Base-by-base conservation (phyloP, 1,140 invertebrate species). In the Platyscapa corneri region DNA sequence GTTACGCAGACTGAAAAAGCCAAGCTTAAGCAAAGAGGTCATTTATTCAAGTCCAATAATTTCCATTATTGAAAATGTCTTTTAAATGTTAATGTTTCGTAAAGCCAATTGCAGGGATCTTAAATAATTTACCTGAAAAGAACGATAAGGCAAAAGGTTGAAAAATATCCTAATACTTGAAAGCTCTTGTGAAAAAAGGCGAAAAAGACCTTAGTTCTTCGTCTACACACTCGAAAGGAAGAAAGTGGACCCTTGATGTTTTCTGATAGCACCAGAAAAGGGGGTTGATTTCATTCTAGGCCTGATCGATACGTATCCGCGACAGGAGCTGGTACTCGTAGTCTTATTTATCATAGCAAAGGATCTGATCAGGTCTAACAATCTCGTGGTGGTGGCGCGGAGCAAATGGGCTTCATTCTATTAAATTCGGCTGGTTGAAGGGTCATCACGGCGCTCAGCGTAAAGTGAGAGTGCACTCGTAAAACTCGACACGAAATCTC, bases 351-450 rank as follows among this genome's bases (percentile, higher is more conserved):
- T 84, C 83, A 74, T n/a, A 27, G 30, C 16, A 27, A 30, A 72
- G 60, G 32, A 83, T 83, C 72, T 53, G 72, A 72, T 83, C 82
- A 23, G 65, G 23, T 37, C 49, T 67, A 72, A 84, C 77, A 65
- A 39, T 39, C 56, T 67, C 16, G 10, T 60, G 32, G 10, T 18
- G 0, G 37, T 23, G 70, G 56, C 23, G 10, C 56, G 27, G 23
- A 27, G 56, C 56, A 60, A 60, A 60, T 60, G 56, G 30, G 39
- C 34, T 65, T 67, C 64, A 60, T 79, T 84, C 74, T 79, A 84
- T 84, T 84, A 78, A 65, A 84, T 72, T 74, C 34, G 83, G 46
- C 34, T 39, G 78, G 39, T 16, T 14, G 42, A 34, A 72, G 65
- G 37, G 80, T 8, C 75, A 23, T 56, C 75, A 30, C 75, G 46